Evolutionary conservation across 2,113 vertebrate genomes (phyloP).

Genomic region (Ifrita kowaldi): DNA sequence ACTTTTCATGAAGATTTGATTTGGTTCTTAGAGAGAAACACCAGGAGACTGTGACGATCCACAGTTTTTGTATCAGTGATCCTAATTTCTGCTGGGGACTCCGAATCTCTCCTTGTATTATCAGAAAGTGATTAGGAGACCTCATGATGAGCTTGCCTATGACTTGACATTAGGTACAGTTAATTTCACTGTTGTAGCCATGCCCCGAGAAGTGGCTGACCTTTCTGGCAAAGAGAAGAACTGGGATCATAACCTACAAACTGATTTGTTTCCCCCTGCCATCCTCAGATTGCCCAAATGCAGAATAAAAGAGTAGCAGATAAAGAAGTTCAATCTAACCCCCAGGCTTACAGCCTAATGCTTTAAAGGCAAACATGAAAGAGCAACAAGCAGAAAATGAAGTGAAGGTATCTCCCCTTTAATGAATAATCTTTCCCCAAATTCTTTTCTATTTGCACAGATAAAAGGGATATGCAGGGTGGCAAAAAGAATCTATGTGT

Average conservation of each 20-base stretch:
- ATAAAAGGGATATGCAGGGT: background rate
- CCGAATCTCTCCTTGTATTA: background rate
- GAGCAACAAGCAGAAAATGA: background rate
- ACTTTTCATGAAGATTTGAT: background rate
- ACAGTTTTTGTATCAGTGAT: background rate
- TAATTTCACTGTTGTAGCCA: background rate
- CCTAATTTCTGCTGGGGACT: background rate
- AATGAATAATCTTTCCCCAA: background rate
- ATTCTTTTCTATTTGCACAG: constrained; percentile 5
- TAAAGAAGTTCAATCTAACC: background rate
- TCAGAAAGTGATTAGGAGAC: background rate
- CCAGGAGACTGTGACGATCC: background rate
- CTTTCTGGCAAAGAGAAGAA: background rate
- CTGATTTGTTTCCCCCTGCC: background rate
- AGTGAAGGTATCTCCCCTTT: background rate
- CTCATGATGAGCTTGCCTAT: background rate
- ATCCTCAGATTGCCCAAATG: background rate
- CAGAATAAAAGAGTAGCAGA: background rate
- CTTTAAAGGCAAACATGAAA: constrained; percentile 52
- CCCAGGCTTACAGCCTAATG: background rate
- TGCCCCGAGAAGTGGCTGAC: background rate
- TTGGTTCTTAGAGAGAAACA: background rate
- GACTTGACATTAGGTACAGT: background rate
- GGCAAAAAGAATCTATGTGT: background rate
- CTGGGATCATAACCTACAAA: background rate